Percentiles rank a stretch among this genome's conserved stretches.
Conservation (phyloP, 2,113 vertebrate species). For the Takifugu bimaculatus region DNA sequence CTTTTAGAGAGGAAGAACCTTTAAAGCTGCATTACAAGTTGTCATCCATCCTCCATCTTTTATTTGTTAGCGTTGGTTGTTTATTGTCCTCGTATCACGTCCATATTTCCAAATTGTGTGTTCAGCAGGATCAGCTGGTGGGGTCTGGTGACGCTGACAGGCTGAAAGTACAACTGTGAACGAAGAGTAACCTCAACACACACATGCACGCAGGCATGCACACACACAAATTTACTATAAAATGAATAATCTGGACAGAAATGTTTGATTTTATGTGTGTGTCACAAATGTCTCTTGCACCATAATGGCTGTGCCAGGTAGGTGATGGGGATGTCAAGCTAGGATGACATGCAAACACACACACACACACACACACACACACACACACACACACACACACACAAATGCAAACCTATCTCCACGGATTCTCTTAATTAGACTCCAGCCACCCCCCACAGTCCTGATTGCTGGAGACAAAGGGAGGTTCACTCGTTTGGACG, state of each 20-base stretch:
- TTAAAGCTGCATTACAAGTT: no score
- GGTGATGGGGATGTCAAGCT: slow-evolving; percentile 76
- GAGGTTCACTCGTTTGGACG: slow-evolving; percentile 75
- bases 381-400: slow-evolving; percentile 39
- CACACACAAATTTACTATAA: no score
- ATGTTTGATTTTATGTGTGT: no score
- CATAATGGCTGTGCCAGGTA: slow-evolving; percentile 69
- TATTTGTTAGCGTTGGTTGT: no score
- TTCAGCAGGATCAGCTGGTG: slow-evolving; percentile 65
- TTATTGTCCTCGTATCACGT: no score
- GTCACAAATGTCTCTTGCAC: slow-evolving; percentile 40
- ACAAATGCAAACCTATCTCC: slow-evolving; percentile 60
- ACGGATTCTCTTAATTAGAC: slow-evolving; percentile 79
- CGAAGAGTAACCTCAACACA: slow-evolving; percentile 22
- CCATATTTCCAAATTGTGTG: no score
- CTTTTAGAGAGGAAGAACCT: no score
- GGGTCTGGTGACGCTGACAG: slow-evolving; percentile 51
- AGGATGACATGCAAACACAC: slow-evolving; percentile 67
- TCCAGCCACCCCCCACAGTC: slow-evolving; percentile 72
- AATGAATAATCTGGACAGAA: no score
- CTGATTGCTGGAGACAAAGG: slow-evolving; percentile 76
- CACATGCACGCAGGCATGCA: slow-evolving; percentile 6
- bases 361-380: slow-evolving; percentile 51
- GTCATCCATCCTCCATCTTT: no score
- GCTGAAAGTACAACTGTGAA: slow-evolving; percentile 44